Evolutionary conservation across 2,113 vertebrate genomes (phyloP).

Genomic region (Lepus europaeus): DNA sequence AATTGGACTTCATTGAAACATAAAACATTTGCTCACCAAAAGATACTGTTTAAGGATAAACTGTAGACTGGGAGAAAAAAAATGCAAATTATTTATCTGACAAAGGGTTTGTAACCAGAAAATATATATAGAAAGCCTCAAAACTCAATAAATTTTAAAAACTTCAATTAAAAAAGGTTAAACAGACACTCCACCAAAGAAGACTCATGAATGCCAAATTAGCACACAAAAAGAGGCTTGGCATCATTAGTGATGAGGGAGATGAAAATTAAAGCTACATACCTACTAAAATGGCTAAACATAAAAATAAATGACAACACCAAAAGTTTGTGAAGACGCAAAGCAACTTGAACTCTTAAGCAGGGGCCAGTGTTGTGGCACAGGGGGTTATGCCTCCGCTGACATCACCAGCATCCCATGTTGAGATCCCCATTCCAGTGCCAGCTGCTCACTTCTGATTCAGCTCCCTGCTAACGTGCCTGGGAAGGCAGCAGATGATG

Average conservation of each 20-base stretch:
- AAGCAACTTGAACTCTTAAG: not conserved
- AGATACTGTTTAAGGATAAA: not conserved
- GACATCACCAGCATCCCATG: no score
- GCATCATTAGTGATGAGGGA: not conserved
- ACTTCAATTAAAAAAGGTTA: not conserved
- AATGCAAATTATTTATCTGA: not conserved
- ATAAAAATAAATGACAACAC: not conserved
- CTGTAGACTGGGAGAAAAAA: not conserved
- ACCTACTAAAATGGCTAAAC: not conserved
- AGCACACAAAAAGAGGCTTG: conserved; percentile 1
- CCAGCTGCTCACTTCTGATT: no score
- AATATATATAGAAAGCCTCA: not conserved
- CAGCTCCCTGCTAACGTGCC: no score
- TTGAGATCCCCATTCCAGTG: no score
- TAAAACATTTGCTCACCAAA: conserved; percentile 37
- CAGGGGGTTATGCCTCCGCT: no score
- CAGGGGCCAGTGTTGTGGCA: no score
- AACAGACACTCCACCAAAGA: not conserved
- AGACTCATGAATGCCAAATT: not conserved
- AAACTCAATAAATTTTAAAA: not conserved
- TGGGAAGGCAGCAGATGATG: no score
- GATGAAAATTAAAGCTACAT: not conserved
- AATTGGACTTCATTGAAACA: conserved; percentile 32
- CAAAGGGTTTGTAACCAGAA: not conserved
- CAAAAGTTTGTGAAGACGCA: not conserved